Conservation (phyloP, 2,113 vertebrate species). For the Eublepharis macularius region DNA sequence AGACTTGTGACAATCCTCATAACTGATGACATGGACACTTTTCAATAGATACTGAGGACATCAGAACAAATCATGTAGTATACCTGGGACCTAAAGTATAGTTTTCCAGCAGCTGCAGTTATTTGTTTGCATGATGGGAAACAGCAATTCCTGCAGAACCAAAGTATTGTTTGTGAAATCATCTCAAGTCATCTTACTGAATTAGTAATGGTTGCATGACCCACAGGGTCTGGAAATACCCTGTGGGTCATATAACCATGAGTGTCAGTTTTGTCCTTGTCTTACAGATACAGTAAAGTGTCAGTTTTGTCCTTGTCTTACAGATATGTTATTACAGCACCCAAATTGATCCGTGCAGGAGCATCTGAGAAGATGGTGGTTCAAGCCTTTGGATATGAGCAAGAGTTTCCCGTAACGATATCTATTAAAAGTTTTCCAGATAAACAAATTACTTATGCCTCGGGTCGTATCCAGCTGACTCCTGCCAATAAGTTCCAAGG, state of each 20-base stretch:
- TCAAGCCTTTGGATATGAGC: slow-evolving; percentile 82
- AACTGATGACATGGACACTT: no score
- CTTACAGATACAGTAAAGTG: slow-evolving; percentile 56
- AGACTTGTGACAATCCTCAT: no score
- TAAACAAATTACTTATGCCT: slow-evolving; percentile 54
- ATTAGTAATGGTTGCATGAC: neutral
- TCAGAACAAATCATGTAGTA: no score
- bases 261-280: accelerated
- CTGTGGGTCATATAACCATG: no score
- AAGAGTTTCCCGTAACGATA: slow-evolving; percentile 72
- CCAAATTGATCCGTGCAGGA: slow-evolving; percentile 79
- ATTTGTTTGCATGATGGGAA: no score
- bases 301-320: accelerated
- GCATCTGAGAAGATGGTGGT: slow-evolving; percentile 82
- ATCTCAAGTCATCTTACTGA: neutral
- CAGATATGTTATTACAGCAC: slow-evolving; percentile 88
- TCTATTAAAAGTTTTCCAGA: slow-evolving; percentile 84
- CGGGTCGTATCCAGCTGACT: slow-evolving; percentile 67
- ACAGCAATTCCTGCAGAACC: no score
- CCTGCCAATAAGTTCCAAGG: slow-evolving; percentile 79
- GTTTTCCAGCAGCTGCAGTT: no score
- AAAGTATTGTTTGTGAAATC: neutral
- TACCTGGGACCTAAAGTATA: no score
- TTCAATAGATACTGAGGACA: no score
- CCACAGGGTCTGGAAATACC: no score